phyloP scores from a whole-genome alignment of 2,888 invertebrate species.

The Criorhina ranunculi region DNA sequence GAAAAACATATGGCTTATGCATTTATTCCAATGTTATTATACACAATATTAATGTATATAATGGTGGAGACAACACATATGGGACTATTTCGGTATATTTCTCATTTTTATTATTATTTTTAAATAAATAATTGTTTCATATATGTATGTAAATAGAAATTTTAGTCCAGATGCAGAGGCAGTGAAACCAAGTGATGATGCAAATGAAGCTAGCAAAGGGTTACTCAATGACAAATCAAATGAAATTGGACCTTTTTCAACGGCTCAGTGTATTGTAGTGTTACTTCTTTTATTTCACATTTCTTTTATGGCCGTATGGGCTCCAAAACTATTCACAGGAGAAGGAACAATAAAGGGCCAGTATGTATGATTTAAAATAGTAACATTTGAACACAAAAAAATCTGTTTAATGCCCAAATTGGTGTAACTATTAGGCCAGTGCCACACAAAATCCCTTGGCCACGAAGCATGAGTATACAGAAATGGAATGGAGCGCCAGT shows the following conservation, averaged over 20 bases:
- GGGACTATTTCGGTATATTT: conserved; percentile 54
- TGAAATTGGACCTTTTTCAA: background rate
- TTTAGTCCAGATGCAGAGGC: conserved; percentile 26
- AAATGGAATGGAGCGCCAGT: too few relatives aligned
- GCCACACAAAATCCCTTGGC: too few relatives aligned
- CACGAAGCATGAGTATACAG: too few relatives aligned
- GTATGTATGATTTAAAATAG: conserved; percentile 29
- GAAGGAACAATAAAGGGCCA: background rate
- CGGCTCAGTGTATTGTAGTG: conserved; percentile 5
- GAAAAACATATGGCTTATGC: conserved; percentile 3
- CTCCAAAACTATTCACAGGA: background rate
- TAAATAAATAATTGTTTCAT: background rate
- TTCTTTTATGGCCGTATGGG: background rate
- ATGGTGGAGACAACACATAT: conserved; percentile 33
- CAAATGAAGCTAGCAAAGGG: background rate
- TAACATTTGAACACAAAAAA: too few relatives aligned
- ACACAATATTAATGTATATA: conserved; percentile 19
- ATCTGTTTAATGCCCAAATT: too few relatives aligned
- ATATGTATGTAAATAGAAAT: background rate
- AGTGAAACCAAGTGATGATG: background rate
- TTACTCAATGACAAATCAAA: conserved; percentile 1
- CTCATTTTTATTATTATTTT: background rate
- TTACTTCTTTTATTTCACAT: too few relatives aligned
- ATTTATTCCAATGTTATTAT: conserved; percentile 19
- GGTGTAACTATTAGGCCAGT: too few relatives aligned